Conservation (phyloP, 2,113 vertebrate genomes). For the Eptatretus burgeri region DNA sequence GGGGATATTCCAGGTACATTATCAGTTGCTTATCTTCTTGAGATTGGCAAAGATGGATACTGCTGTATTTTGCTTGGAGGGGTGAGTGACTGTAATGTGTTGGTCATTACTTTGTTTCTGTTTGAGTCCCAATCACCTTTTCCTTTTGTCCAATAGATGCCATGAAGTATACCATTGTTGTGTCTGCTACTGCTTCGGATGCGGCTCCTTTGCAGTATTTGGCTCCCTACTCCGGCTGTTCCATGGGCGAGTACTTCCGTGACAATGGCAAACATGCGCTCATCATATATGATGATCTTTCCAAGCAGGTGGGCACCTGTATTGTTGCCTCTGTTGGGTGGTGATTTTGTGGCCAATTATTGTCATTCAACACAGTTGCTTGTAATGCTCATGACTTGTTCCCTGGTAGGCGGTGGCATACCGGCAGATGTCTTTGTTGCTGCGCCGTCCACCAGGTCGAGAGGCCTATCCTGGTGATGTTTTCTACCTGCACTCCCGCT, state of each 20-base stretch:
- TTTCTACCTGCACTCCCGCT: conserved; percentile 87
- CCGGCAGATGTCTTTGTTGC: conserved; percentile 89
- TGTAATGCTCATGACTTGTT: no score
- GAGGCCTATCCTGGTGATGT: conserved; percentile 92
- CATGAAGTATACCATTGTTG: conserved; percentile 97
- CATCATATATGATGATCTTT: conserved; percentile 96
- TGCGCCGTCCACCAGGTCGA: conserved; percentile 72
- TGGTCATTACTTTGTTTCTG: no score
- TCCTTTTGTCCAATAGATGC: conserved; percentile 23
- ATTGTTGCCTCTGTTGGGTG: no score
- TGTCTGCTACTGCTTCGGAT: conserved; percentile 81
- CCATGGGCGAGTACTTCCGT: conserved; percentile 95
- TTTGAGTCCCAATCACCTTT: no score
- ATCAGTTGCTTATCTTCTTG: no score
- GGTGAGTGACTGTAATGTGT: no score
- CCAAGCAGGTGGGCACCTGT: conserved; percentile 45
- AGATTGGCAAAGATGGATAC: no score
- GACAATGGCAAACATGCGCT: conserved; percentile 84
- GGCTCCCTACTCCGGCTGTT: conserved; percentile 90
- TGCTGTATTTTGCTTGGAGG: no score
- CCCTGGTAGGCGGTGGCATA: conserved; percentile 55
- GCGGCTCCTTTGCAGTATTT: conserved; percentile 87
- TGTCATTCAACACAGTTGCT: no score
- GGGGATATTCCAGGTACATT: no score
- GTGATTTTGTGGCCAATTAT: no score